phyloP scores from a whole-genome alignment of 1,140 invertebrate genomes.

The Danaus melanippus region DNA sequence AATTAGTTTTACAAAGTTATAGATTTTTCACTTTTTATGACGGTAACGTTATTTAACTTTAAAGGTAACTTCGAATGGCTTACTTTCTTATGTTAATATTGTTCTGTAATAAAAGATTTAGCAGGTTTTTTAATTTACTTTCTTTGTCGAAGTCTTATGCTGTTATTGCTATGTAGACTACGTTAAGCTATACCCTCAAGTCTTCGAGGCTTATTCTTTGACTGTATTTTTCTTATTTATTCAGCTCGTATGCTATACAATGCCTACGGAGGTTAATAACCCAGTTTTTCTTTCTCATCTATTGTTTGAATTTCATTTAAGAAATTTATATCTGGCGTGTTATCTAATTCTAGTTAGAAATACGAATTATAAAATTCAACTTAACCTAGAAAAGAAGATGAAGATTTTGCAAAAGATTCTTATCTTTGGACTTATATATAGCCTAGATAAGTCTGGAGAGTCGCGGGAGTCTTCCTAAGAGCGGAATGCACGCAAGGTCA shows the following conservation, averaged over 20 bases:
- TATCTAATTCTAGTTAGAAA: constrained; percentile 7
- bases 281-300: constrained; percentile 44
- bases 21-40: constrained; percentile 1
- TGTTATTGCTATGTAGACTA: no score
- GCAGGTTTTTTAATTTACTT: no score
- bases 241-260: constrained; percentile 41
- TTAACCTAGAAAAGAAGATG: neutral
- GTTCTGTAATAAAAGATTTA: no score
- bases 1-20: neutral
- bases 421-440: constrained; percentile 14
- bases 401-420: constrained; percentile 3
- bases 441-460: constrained; percentile 40
- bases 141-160: no score
- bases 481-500: constrained; percentile 69
- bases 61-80: no score
- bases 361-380: neutral
- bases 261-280: constrained; percentile 54
- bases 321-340: constrained; percentile 20
- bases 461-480: constrained; percentile 56
- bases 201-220: neutral
- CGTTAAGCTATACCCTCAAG: no score
- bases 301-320: constrained; percentile 30
- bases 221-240: constrained; percentile 43
- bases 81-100: no score
- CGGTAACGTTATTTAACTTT: neutral